Evolutionary conservation across 2,888 invertebrate species (phyloP).

Genomic region (Ferrisia virgata): DNA sequence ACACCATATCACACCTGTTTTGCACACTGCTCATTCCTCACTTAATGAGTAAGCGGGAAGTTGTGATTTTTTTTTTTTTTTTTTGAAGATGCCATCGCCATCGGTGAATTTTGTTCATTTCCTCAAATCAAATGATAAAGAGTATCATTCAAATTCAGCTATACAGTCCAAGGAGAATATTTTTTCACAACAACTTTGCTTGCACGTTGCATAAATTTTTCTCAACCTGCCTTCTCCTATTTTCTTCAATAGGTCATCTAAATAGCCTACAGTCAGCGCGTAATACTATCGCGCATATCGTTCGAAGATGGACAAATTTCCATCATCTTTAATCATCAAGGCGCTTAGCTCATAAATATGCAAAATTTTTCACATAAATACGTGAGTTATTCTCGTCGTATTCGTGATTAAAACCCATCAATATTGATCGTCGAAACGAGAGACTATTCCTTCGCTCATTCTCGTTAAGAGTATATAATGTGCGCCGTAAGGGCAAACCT

Average conservation of each 20-base stretch:
- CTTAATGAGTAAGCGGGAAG: not conserved
- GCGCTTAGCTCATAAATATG: not conserved
- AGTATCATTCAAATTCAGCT: not conserved
- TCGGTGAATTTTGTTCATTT: not conserved
- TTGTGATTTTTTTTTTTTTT: not conserved
- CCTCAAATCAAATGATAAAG: not conserved
- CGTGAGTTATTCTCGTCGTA: not conserved
- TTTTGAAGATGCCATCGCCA: not conserved
- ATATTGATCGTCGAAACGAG: not conserved
- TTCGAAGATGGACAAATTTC: not conserved
- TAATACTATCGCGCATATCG: no score
- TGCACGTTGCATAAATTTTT: not conserved
- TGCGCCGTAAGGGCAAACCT: not conserved
- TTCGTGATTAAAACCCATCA: constrained; percentile 1
- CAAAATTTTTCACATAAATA: not conserved
- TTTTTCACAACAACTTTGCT: no score
- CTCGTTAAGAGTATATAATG: not conserved
- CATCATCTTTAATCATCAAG: not conserved
- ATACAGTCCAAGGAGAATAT: not conserved
- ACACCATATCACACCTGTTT: not conserved
- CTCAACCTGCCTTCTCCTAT: not conserved
- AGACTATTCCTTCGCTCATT: not conserved
- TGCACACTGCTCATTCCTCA: not conserved
- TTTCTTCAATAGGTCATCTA: not conserved
- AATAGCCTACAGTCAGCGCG: not conserved